Percentiles rank a stretch among this genome's conserved stretches.
phyloP scores from a whole-genome alignment of 2,797 vertebrate genomes.

The Microctenopoma stevenorrisi region DNA sequence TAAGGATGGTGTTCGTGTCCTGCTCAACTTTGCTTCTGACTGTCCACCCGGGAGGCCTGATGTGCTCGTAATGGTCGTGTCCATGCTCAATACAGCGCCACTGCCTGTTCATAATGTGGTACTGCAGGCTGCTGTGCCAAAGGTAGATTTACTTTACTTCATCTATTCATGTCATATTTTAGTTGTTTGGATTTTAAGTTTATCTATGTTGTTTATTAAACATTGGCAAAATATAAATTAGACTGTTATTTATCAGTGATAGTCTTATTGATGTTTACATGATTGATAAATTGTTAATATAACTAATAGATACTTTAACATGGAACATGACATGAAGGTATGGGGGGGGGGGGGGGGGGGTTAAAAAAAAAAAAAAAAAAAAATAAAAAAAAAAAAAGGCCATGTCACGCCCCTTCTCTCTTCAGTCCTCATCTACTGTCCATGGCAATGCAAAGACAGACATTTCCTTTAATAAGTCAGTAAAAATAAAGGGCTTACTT shows the following conservation, averaged over 20 bases:
- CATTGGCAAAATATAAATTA: too few species aligned
- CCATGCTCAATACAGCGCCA: conserved; percentile 92
- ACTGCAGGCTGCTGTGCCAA: conserved; percentile 95
- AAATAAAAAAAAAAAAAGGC: too few species aligned
- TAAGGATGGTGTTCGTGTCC: conserved; percentile 92
- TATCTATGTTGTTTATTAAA: background rate
- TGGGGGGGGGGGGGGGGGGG: too few species aligned
- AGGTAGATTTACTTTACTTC: conserved; percentile 78
- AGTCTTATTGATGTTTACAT: too few species aligned
- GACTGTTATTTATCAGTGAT: too few species aligned
- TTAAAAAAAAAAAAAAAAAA: too few species aligned
- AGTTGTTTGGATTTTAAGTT: too few species aligned
- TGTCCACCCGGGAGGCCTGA: conserved; percentile 89
- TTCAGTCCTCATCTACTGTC: background rate
- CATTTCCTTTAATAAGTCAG: background rate
- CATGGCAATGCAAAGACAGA: background rate
- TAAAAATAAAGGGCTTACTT: background rate
- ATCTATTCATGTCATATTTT: background rate
- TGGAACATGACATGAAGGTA: too few species aligned
- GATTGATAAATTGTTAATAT: too few species aligned
- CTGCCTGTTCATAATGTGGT: conserved; percentile 87
- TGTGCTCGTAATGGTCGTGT: conserved; percentile 95
- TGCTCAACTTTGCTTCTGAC: conserved; percentile 93
- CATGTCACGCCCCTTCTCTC: too few species aligned
- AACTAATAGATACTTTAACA: too few species aligned